Conservation (phyloP, 2,888 invertebrate genomes). For the Gastrophysa polygoni region DNA sequence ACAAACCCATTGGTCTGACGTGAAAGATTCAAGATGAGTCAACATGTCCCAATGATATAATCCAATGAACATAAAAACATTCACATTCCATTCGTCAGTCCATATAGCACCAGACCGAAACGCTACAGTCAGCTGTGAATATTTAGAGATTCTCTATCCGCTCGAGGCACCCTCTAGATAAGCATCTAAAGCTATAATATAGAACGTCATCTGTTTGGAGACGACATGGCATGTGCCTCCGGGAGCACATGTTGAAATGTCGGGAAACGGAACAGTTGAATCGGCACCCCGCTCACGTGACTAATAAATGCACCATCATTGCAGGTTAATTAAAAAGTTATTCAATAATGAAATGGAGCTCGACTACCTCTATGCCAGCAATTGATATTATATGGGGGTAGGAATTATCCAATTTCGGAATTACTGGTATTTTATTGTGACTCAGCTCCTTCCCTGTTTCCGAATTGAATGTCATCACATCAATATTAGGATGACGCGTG, state of each 20-base stretch:
- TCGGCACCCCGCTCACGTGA: conserved; percentile 32
- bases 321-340: conserved; percentile 39
- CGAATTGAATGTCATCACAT: too few relatives aligned
- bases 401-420: conserved; percentile 29
- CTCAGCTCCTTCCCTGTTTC: too few relatives aligned
- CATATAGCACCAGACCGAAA: conserved; percentile 8
- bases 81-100: not conserved
- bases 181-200: conserved; percentile 25
- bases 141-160: conserved; percentile 8
- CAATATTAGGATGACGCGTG: too few relatives aligned
- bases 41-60: too few relatives aligned
- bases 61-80: too few relatives aligned
- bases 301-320: conserved; percentile 34
- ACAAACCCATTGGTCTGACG: too few relatives aligned
- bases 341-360: conserved; percentile 32
- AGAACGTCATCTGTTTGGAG: conserved; percentile 36
- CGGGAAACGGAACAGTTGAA: conserved; percentile 19
- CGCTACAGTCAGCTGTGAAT: not conserved
- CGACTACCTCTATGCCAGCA: conserved; percentile 13
- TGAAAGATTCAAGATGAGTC: too few relatives aligned
- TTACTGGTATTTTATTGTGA: conserved; percentile 25
- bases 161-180: conserved; percentile 34
- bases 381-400: conserved; percentile 28
- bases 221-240: conserved; percentile 39
- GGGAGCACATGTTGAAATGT: conserved; percentile 37